phyloP scores from a whole-genome alignment of 2,888 invertebrate genomes.

The Candidula unifasciata region DNA sequence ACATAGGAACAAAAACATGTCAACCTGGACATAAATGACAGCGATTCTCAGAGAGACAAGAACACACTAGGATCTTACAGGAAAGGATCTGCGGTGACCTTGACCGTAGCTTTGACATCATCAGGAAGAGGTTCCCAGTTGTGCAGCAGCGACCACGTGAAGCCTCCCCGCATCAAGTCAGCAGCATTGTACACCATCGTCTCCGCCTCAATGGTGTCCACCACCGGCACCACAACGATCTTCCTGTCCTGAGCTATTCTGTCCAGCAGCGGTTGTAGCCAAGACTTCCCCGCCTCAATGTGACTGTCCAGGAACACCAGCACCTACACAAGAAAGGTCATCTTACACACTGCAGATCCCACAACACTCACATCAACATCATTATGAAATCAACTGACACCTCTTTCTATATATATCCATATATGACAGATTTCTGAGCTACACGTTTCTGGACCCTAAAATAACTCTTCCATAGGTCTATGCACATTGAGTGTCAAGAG shows the following conservation, averaged over 20 bases:
- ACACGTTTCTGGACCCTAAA: not conserved
- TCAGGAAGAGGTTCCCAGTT: conserved; percentile 93
- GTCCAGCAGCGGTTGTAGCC: conserved; percentile 91
- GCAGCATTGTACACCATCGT: conserved; percentile 93
- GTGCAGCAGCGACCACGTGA: conserved; percentile 98
- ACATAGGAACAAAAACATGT: not conserved
- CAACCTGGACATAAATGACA: not conserved
- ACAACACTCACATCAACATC: too few relatives aligned
- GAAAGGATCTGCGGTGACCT: conserved; percentile 56
- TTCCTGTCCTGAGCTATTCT: conserved; percentile 84
- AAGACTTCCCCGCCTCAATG: conserved; percentile 93
- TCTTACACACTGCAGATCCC: too few relatives aligned
- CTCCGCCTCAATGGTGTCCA: conserved; percentile 96
- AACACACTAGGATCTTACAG: conserved; percentile 54
- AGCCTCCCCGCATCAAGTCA: conserved; percentile 95
- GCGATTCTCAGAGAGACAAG: too few relatives aligned
- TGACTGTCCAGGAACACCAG: conserved; percentile 96
- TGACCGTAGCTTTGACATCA: conserved; percentile 74
- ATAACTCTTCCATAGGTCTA: not conserved
- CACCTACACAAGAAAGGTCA: conserved; percentile 80
- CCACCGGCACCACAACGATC: conserved; percentile 87
- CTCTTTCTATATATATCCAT: not conserved
- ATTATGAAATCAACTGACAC: not conserved
- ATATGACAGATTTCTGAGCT: not conserved
- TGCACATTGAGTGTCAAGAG: not conserved